Evolutionary conservation across 2,113 vertebrate species (phyloP), one percentile per base, ranked within the genome.

Genomic region (Corvus cornix): DNA sequence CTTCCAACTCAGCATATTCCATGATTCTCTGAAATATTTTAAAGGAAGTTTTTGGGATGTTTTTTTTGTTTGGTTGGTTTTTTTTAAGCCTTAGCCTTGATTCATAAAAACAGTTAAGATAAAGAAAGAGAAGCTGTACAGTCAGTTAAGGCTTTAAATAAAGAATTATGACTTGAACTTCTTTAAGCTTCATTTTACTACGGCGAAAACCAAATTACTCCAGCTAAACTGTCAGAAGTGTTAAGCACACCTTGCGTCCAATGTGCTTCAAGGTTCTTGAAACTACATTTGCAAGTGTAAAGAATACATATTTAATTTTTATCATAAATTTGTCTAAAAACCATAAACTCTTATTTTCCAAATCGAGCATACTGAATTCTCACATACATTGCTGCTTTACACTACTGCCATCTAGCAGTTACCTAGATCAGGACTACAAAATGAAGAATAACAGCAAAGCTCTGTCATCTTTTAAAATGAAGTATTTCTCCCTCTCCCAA

Each of bases 361-460:
- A 72, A 56, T 52, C 28, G 52, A 63, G 18, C 11, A 66, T 4
- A 76, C 5, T 18, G 16, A 82, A 73, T 12, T 48, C 43, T 37
- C 28, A 35, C 0, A 0, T 46, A 44, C 27, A 88, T 37, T 10
- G 21, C 21, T 92, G 70, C 78, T 72, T 83, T 60, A 96, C 93
- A 74, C 75, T 85, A 64, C 93, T 84, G 53, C 97, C 96, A 96
- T 74, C 95, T 95, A 95, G 93, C 72, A 93, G 96, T 19, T 72
- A 23, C 13, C 16, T 30, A 35, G 19, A 79, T 41, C 17, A 87
- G 16, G 30, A 90, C 63, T 37, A 68, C 8, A 4, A 21, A 81
- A 79, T 21, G 16, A 59, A 31, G 9, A 62, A 15, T 44, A 70
- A 7, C 13, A 67, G 16, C 28, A 82, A 79, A 44, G 18, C 15